Conservation (phyloP, 2,113 vertebrate species). For the Macheiramphus alcinus region DNA sequence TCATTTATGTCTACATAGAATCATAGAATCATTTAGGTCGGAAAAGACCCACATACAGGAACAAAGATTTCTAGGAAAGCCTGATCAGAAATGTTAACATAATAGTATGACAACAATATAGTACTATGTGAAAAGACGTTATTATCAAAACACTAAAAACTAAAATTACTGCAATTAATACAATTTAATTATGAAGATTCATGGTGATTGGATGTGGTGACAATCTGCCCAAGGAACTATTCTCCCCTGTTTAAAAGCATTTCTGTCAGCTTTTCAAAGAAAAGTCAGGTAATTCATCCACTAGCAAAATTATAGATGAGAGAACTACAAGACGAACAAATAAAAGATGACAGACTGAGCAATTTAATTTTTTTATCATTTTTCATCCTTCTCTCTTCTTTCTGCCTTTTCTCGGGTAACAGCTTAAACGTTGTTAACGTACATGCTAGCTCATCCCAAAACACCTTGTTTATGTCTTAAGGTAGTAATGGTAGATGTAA, state of each 20-base stretch:
- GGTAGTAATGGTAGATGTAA: neutral
- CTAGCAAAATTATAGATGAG: neutral
- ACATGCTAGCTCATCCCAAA: neutral
- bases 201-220: neutral
- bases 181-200: neutral
- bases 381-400: neutral
- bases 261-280: neutral
- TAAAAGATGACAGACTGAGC: neutral
- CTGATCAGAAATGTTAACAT: neutral
- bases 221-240: neutral
- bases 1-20: neutral
- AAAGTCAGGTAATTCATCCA: neutral
- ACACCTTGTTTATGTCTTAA: neutral
- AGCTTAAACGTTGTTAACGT: neutral
- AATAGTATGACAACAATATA: neutral
- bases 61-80: neutral
- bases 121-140: neutral
- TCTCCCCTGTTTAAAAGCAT: neutral
- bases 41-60: neutral
- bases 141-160: neutral
- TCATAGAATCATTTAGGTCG: neutral
- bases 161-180: conserved; percentile 10
- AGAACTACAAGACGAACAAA: neutral
- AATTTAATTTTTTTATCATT: neutral
- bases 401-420: neutral